Conservation (phyloP, 2,797 vertebrate genomes). For the Myripristis jacobus region DNA sequence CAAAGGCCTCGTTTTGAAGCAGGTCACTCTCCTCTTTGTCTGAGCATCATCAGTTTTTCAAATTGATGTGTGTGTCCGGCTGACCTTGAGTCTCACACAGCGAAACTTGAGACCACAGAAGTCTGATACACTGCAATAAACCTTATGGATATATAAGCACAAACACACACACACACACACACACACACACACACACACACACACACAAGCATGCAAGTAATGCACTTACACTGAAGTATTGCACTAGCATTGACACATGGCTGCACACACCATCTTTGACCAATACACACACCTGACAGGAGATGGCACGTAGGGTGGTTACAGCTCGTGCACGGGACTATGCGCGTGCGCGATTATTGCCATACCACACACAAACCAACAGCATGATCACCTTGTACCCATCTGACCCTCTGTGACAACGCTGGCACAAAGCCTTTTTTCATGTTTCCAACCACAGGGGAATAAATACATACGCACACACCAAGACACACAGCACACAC, state of each 20-base stretch:
- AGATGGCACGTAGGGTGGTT: no score
- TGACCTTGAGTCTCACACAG: slow-evolving; percentile 59
- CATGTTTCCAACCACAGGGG: no score
- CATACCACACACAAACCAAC: no score
- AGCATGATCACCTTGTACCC: background rate
- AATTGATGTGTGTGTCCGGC: slow-evolving; percentile 28
- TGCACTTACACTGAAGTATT: background rate
- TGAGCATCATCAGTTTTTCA: slow-evolving; percentile 43
- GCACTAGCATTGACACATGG: slow-evolving; percentile 2
- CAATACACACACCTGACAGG: slow-evolving; percentile 12
- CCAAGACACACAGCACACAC: background rate
- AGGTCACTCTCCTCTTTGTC: background rate
- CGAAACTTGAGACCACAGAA: slow-evolving; percentile 54
- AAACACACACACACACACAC: slow-evolving; percentile 15
- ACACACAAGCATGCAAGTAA: background rate
- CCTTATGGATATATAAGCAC: slow-evolving; percentile 25
- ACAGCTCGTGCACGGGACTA: no score
- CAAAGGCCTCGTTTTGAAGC: background rate
- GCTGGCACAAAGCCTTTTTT: background rate
- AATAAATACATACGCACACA: background rate
- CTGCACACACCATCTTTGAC: background rate
- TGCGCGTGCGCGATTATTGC: no score
- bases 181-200: slow-evolving; percentile 19
- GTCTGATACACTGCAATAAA: slow-evolving; percentile 37
- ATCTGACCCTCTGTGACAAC: background rate